Evolutionary conservation across 2,113 vertebrate species (phyloP), one percentile per base, ranked within the genome.

Genomic region (Lutjanus erythropterus): DNA sequence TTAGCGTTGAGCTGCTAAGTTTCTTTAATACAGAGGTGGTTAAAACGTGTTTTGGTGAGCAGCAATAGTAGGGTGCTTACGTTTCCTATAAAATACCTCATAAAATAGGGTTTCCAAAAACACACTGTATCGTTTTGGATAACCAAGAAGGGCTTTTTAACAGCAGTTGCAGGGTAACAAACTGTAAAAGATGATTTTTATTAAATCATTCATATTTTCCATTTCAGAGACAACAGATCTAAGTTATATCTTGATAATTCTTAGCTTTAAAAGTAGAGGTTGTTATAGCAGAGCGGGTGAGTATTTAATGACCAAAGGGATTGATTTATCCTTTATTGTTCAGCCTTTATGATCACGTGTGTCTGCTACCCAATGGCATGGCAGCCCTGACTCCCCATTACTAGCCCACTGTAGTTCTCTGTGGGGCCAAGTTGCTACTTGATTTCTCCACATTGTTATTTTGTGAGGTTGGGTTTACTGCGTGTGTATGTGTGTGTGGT

Each of bases 301-400:
- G 95, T 96, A 96, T 96, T 97, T 98, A 97, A 97, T 97, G 97
- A 96, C 75, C 94, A 93, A 93, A 96, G 95, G 96, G 97, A 97
- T 96, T 98, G 97, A 98, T 98, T 98, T 98, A 98, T 97, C 95
- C 96, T 96, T 97, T 98, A 98, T 98, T 98, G 97, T 98, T 97
- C 97, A 96, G 96, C 93, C 91, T 92, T 90, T 87, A 87, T 93
- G 92, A 92, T 86, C 97, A 98, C 96, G 97, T 98, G 97, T 87
- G 78, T 69, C 61, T 79, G 86, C 76, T 90, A 92, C 92, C 97
- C 97, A 98, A 98, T 98, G 85, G 95, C 94, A 92, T 72, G 88
- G 84, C 94, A 90, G 95, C 92, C 92, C 92, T 95, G 95, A 90
- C 94, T 95, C 92, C 95, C 96, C 96, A 95, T 97, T 97, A 98